phyloP scores from a whole-genome alignment of 2,113 vertebrate species.

The Galbula dea region DNA sequence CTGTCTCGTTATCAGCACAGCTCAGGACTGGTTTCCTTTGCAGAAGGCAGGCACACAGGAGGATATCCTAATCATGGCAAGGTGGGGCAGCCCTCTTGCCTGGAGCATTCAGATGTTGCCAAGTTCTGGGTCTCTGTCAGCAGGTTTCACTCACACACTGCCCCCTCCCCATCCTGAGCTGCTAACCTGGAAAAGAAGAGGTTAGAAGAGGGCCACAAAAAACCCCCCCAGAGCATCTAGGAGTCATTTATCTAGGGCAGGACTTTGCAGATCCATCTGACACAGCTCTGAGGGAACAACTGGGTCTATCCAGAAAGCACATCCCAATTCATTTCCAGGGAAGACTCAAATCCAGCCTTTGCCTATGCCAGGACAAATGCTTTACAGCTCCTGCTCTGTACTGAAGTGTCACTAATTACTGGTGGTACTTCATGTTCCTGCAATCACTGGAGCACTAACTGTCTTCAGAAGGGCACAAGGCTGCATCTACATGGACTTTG shows the following conservation, averaged over 20 bases:
- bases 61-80: not conserved
- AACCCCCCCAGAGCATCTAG: not conserved
- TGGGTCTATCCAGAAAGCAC: not conserved
- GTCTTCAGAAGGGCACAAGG: not conserved
- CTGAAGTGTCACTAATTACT: not conserved
- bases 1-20: not conserved
- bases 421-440: not conserved
- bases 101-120: not conserved
- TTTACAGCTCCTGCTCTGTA: not conserved
- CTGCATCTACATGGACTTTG: not conserved
- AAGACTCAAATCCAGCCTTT: not conserved
- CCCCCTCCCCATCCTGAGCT: not conserved
- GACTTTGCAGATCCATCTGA: not conserved
- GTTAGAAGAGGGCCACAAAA: not conserved
- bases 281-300: not conserved
- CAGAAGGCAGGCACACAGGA: not conserved
- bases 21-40: not conserved
- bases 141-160: not conserved
- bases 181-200: not conserved
- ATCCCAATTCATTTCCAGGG: not conserved
- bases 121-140: not conserved
- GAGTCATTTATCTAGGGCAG: not conserved
- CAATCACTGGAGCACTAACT: not conserved
- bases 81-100: not conserved
- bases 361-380: not conserved